Conservation (phyloP, 2,888 invertebrate genomes). For the Troides oblongomaculatus region DNA sequence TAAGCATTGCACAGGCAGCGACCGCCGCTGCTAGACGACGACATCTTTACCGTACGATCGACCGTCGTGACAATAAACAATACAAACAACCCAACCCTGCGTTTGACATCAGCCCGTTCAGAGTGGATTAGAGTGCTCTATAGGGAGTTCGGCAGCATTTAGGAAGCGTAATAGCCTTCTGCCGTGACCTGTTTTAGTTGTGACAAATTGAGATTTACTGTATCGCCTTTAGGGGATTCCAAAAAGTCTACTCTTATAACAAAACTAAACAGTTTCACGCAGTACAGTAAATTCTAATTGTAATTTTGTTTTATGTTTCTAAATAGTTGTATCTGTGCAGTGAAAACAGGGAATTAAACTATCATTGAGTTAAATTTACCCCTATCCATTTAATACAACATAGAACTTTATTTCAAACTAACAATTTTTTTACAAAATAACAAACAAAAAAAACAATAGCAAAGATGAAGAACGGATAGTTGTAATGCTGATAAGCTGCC, state of each 20-base stretch:
- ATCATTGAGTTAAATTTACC: not conserved
- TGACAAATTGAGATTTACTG: conserved; percentile 80
- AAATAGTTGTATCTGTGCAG: no score
- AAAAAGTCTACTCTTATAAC: conserved; percentile 65
- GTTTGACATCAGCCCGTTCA: conserved; percentile 78
- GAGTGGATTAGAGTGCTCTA: conserved; percentile 77
- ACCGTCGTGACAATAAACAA: conserved; percentile 78
- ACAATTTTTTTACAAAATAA: not conserved
- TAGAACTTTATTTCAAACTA: not conserved
- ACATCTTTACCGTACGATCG: conserved; percentile 71
- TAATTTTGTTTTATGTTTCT: no score
- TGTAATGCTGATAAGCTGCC: no score
- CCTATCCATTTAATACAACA: not conserved
- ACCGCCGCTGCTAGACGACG: conserved; percentile 66
- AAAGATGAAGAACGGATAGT: no score
- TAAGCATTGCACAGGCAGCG: conserved; percentile 45
- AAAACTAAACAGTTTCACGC: conserved; percentile 73
- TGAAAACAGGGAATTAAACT: not conserved
- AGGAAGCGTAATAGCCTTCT: conserved; percentile 77
- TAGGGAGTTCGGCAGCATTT: conserved; percentile 78
- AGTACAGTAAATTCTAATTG: conserved; percentile 39
- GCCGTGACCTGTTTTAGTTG: conserved; percentile 79
- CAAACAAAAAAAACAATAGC: no score
- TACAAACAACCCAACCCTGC: conserved; percentile 78
- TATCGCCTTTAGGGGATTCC: conserved; percentile 66